Base-by-base conservation (phyloP, 2,797 vertebrate species). In the Decapterus maruadsi region DNA sequence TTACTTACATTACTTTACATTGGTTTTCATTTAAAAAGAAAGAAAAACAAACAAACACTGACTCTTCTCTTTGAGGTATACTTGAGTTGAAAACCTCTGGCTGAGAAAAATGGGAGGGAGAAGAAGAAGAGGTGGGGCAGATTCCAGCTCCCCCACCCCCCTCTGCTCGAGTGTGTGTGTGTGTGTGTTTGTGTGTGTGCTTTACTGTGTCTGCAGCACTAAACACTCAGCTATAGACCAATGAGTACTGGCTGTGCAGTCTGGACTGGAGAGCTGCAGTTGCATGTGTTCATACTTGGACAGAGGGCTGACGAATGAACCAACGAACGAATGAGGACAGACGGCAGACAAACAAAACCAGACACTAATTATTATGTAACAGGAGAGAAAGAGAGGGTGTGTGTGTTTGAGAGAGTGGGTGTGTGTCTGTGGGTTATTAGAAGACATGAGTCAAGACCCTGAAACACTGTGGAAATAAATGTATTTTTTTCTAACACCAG, bases 361-460 rank as follows among this genome's bases (percentile, higher is more conserved):
- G 66, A 84, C 84, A 72, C n/a, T 26, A 50, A 42, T n/a, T 29
- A 10, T 77, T 68, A 75, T 56, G 63, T 45, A 81, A 34, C 31
- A 34, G 31, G 31, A 34, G 31, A 34, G 31, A 34, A 4, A 34
- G 81, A 0, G 26, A 13, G 19, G 8, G 19, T 43, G 42, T 42
- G 42, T 14, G 45, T 16, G 45, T 16, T 6, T 46, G 45, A 3
- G 10, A 11, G 50, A 13, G 7, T 1, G 43, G 50, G n/a, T 5
- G 55, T 22, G 61, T 68, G 54, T 81, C 68, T 59, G 54, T 57
- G 54, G 48, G 50, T 76, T 58, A 29, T 53, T 62, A 76, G 40
- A 56, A 85, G 88, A 83, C 48, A 77, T 78, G 73, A 61, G 71
- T 77, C 51, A 60, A 77, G 40, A 89, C 83, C 84, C 85, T 84